Percentiles rank a stretch among this genome's conserved stretches.
Evolutionary conservation across 2,888 invertebrate genomes (phyloP).

Genomic region (Dryobotodes eremita): DNA sequence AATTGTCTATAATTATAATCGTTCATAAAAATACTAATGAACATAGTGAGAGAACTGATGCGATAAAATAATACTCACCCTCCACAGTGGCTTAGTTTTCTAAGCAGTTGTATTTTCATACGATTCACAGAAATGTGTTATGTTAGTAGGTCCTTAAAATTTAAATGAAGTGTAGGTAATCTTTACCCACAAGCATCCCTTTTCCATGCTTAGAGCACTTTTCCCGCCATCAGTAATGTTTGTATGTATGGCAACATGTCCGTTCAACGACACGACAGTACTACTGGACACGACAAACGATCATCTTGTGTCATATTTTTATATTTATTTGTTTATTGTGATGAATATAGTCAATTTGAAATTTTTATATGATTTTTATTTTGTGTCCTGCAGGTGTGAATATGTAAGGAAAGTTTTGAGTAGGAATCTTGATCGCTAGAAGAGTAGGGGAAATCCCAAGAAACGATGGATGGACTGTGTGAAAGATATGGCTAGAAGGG

Average conservation of each 20-base stretch:
- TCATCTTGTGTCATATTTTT: conserved; percentile 81
- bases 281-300: conserved; percentile 54
- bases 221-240: conserved; percentile 45
- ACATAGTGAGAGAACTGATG: conserved; percentile 31
- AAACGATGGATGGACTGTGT: not conserved
- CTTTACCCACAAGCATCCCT: conserved; percentile 13
- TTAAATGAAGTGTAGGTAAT: conserved; percentile 11
- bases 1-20: conserved; percentile 8
- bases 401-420: not conserved
- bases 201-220: conserved; percentile 54
- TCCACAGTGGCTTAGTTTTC: conserved; percentile 44
- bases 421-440: not conserved
- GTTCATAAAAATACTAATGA: conserved; percentile 18
- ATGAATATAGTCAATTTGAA: conserved; percentile 83
- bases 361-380: conserved; percentile 55
- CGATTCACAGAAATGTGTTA: conserved; percentile 31
- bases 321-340: conserved; percentile 83
- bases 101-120: conserved; percentile 56
- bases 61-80: conserved; percentile 40
- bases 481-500: not conserved
- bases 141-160: conserved; percentile 15
- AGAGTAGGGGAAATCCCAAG: not conserved
- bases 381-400: not conserved
- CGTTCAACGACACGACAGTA: conserved; percentile 45
- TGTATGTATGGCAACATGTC: conserved; percentile 50